Base-by-base conservation (phyloP, 2,113 vertebrate species). In the Lichenostomus cassidix region DNA sequence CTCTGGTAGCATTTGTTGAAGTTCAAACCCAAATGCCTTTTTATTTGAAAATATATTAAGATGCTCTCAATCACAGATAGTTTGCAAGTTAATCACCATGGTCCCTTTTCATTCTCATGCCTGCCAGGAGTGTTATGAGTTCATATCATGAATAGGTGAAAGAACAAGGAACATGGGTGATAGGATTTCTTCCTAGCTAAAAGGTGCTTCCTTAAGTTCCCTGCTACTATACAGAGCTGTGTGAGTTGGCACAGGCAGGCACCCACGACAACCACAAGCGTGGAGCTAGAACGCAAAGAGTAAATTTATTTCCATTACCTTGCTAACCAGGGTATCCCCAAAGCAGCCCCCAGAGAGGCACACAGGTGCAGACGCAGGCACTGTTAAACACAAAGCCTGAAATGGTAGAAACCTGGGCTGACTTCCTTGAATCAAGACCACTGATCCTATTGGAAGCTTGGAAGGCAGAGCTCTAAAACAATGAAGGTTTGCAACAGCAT, bases 291-390 rank as follows among this genome's bases (percentile, higher is more conserved):
- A 87, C 2, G 5, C 39, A 62, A 60, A 60, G 23, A 62, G 22
- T 62, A 44, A 28, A 62, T 60, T 53, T 53, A 28, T 28, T 69
- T 87, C 15, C 19, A 39, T 53, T 78, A 23, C 12, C 15, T 60
- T 53, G 8, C 27, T 68, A 37, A 37, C 37, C 0, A 3, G 10
- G 18, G 12, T 52, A 19, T 31, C 37, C 27, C 37, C 0, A 0
- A 77, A 44, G 33, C 29, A 71, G 22, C 2, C 14, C 29, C 28
- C 13, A 20, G 35, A 69, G 39, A 78, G n/a, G 19, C 49, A 47
- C 15, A 13, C 29, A 41, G 29, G 29, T 69, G 31, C 29, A 35
- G 49, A 35, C 3, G 8, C 6, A 77, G 10, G 8, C 46, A 69
- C 46, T 4, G 2, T 52, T 28, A 46, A 77, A 68, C 22, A 59